Percentiles rank a stretch among this genome's conserved stretches.
phyloP scores from a whole-genome alignment of 2,113 vertebrate genomes.

The Leptosomus discolor region DNA sequence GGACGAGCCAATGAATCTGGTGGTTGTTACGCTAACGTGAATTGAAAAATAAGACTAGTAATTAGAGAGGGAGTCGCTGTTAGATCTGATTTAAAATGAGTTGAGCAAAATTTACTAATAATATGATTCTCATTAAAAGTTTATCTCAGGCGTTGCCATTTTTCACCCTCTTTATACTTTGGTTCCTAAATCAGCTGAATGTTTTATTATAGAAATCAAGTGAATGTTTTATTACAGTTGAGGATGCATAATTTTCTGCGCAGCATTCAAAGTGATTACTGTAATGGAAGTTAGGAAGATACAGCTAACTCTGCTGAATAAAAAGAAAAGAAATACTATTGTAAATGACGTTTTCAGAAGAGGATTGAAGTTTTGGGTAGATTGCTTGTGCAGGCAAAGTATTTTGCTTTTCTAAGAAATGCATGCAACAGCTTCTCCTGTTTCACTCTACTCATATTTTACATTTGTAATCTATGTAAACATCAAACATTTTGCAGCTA shows the following conservation, averaged over 20 bases:
- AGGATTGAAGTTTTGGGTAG: not conserved
- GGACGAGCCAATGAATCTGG: not conserved
- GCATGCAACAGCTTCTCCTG: not conserved
- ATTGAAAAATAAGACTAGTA: not conserved
- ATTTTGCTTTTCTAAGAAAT: not conserved
- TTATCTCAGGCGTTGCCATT: not conserved
- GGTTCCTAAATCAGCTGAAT: not conserved
- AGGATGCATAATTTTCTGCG: not conserved
- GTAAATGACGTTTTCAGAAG: not conserved
- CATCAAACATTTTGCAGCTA: not conserved
- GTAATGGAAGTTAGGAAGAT: not conserved
- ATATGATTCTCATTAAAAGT: not conserved
- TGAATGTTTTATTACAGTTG: not conserved
- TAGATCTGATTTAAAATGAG: not conserved
- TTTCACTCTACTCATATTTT: not conserved
- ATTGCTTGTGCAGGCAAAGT: not conserved
- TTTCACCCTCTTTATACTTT: rapidly evolving
- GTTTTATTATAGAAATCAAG: too few relatives aligned
- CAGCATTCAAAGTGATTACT: not conserved
- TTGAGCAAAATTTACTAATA: not conserved
- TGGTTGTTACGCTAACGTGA: not conserved
- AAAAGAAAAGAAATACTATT: not conserved
- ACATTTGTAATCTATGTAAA: not conserved
- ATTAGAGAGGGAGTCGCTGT: not conserved
- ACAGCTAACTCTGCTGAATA: not conserved